A percentile compares a stretch with the other conserved stretches of the same genome.
Evolutionary conservation across 2,888 invertebrate species (phyloP).

Genomic region (Neria commutata): DNA sequence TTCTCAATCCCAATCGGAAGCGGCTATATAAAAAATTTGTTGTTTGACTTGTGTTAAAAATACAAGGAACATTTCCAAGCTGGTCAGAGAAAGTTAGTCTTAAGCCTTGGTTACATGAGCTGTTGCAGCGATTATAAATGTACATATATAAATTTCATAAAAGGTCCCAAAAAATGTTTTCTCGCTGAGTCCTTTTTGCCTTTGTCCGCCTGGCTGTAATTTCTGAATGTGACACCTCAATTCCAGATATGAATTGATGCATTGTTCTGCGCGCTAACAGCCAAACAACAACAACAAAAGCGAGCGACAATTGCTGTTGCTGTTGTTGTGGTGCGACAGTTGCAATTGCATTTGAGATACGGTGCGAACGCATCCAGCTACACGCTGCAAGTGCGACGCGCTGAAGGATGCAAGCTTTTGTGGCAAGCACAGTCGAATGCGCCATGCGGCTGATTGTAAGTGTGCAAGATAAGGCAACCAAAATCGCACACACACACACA

Average conservation of each 20-base stretch:
- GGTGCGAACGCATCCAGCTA: background rate
- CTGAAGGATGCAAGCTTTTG: background rate
- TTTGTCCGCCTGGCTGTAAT: constrained; percentile 45
- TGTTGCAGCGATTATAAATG: too few species aligned
- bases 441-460: background rate
- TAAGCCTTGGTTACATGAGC: too few species aligned
- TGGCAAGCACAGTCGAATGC: background rate
- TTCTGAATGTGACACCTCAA: constrained; percentile 45
- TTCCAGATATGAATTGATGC: constrained; percentile 24
- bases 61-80: too few species aligned
- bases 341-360: constrained; percentile 42
- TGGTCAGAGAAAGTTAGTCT: too few species aligned
- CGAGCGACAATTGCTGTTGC: constrained; percentile 12
- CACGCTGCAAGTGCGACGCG: background rate
- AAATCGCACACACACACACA: background rate
- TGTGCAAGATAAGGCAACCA: background rate
- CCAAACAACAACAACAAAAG: background rate
- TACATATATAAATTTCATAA: too few species aligned
- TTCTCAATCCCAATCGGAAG: too few species aligned
- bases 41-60: too few species aligned
- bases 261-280: constrained; percentile 12
- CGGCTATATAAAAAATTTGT: too few species aligned
- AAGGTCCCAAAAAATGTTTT: too few species aligned
- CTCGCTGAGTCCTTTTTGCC: too few species aligned
- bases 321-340: constrained; percentile 18